Conservation (phyloP, 2,888 invertebrate species). For the Drosophila rellima region DNA sequence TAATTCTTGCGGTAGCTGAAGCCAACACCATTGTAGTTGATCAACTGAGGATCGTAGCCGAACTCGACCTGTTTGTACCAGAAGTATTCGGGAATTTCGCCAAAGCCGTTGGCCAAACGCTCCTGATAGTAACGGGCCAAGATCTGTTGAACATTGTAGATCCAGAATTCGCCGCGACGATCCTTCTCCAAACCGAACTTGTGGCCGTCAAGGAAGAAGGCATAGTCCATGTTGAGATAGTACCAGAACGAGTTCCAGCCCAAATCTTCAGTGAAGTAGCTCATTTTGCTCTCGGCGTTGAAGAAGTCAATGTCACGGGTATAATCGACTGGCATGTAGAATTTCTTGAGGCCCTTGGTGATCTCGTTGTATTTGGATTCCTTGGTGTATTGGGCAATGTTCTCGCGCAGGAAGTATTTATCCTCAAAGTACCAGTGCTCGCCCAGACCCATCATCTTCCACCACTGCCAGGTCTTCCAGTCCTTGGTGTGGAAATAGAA, state of each 20-base stretch:
- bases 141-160: constrained; percentile 89
- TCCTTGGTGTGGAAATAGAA: constrained; percentile 77
- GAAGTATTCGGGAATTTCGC: constrained; percentile 87
- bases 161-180: constrained; percentile 89
- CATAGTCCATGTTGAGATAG: constrained; percentile 88
- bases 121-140: constrained; percentile 90
- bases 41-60: constrained; percentile 88
- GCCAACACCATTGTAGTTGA: constrained; percentile 88
- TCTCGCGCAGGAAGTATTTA: constrained; percentile 77
- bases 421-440: constrained; percentile 75
- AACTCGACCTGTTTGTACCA: constrained; percentile 86
- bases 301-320: constrained; percentile 87
- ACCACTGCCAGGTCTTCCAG: constrained; percentile 82
- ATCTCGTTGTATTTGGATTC: constrained; percentile 71
- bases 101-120: constrained; percentile 89
- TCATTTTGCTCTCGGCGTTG: constrained; percentile 87
- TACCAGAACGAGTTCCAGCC: constrained; percentile 90
- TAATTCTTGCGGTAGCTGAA: constrained; percentile 88
- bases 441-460: constrained; percentile 81
- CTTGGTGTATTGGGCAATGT: constrained; percentile 60
- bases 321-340: constrained; percentile 87
- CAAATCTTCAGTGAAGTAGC: constrained; percentile 91
- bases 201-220: constrained; percentile 88
- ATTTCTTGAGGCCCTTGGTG: constrained; percentile 67
- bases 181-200: constrained; percentile 86